phyloP scores from a whole-genome alignment of 2,888 invertebrate species.

The Ochropacha duplaris region DNA sequence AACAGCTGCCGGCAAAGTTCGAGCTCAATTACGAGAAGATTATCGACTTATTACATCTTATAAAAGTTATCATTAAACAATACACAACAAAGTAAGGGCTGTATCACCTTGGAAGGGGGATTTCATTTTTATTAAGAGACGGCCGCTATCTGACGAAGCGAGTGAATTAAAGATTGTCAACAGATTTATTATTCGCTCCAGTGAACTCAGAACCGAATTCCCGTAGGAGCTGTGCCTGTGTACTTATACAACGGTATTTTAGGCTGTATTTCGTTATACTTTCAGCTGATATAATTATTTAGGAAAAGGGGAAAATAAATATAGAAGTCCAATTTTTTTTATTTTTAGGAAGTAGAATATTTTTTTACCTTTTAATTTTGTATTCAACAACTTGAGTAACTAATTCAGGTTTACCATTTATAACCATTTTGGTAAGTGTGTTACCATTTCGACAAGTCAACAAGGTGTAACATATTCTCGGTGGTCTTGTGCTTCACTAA shows the following conservation, averaged over 20 bases:
- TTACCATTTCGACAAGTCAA: slow-evolving; percentile 40
- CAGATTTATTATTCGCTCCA: slow-evolving; percentile 80
- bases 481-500: slow-evolving; percentile 66
- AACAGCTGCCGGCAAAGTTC: slow-evolving; percentile 13
- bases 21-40: slow-evolving; percentile 17
- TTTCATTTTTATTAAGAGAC: slow-evolving; percentile 58
- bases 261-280: slow-evolving; percentile 29
- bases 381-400: background rate
- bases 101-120: slow-evolving; percentile 37
- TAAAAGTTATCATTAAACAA: slow-evolving; percentile 30
- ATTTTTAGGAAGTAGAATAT: background rate
- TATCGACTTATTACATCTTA: slow-evolving; percentile 6
- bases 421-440: background rate
- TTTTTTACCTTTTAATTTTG: background rate
- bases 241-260: slow-evolving; percentile 45
- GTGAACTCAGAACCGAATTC: slow-evolving; percentile 59
- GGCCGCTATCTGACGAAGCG: slow-evolving; percentile 51
- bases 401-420: background rate
- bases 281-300: slow-evolving; percentile 29
- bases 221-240: slow-evolving; percentile 51
- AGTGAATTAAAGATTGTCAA: slow-evolving; percentile 80
- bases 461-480: slow-evolving; percentile 53
- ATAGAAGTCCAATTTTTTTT: slow-evolving; percentile 2
- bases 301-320: slow-evolving; percentile 17
- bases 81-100: slow-evolving; percentile 40